Percentiles rank a stretch among this genome's conserved stretches.
phyloP scores from a whole-genome alignment of 2,797 vertebrate species.

The Crax fasciolata region DNA sequence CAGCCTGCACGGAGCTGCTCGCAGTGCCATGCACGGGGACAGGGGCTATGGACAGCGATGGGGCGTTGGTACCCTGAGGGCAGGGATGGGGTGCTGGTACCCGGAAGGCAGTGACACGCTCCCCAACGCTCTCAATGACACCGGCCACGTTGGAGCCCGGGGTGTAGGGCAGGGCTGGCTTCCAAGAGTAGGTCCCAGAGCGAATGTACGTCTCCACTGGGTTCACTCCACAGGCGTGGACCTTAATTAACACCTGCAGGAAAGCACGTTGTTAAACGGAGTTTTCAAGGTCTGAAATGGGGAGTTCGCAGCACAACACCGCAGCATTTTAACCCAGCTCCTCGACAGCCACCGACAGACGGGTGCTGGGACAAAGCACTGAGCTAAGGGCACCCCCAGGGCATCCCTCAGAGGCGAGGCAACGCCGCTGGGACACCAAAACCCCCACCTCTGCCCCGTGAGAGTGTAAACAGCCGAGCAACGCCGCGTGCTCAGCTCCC shows the following conservation, averaged over 20 bases:
- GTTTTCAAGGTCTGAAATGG: not conserved
- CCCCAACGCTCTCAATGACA: conserved; percentile 87
- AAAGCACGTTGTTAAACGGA: not conserved
- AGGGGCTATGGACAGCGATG: no score
- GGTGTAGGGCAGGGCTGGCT: conserved; percentile 89
- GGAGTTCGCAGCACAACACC: not conserved
- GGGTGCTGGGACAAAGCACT: not conserved
- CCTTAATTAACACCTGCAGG: conserved; percentile 90
- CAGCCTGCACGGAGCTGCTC: no score
- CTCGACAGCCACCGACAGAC: not conserved
- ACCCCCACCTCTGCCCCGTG: no score
- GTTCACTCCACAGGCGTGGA: conserved; percentile 92
- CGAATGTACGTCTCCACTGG: conserved; percentile 95
- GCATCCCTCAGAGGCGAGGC: not conserved
- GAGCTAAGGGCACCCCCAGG: not conserved
- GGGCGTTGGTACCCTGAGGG: no score
- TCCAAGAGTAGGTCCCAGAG: conserved; percentile 83
- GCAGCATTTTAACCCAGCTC: not conserved
- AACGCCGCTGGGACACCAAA: fast-evolving
- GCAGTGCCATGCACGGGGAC: no score
- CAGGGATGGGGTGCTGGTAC: conserved; percentile 64
- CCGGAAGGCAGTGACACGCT: conserved; percentile 86
- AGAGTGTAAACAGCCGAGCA: no score
- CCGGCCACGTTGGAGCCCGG: conserved; percentile 92
- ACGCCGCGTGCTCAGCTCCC: no score